Evolutionary conservation across 2,888 invertebrate species (phyloP).

Genomic region (Tryphoninae sp.): DNA sequence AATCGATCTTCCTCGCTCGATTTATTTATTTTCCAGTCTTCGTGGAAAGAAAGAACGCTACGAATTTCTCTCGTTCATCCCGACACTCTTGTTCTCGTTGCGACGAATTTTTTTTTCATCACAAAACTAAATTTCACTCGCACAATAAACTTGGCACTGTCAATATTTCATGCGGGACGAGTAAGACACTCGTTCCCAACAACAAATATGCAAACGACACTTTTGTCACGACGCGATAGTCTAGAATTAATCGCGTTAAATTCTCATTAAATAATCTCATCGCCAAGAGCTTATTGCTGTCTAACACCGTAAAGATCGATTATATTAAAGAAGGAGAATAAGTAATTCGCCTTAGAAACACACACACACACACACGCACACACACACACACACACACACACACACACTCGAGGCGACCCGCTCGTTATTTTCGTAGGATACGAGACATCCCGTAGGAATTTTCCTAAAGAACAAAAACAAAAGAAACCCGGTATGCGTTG

Average conservation of each 20-base stretch:
- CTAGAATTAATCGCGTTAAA: no score
- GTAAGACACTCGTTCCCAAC: slow-evolving; percentile 1
- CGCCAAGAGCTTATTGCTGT: no score
- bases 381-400: no score
- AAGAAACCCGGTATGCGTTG: background rate
- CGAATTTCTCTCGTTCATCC: slow-evolving; percentile 29
- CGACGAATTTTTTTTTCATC: background rate
- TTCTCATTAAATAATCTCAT: no score
- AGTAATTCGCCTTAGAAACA: no score
- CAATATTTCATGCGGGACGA: slow-evolving; percentile 24
- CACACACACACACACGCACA: no score
- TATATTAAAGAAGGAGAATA: no score
- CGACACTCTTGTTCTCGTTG: background rate
- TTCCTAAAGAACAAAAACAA: background rate
- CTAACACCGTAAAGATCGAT: no score
- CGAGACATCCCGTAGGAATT: background rate
- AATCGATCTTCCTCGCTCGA: background rate
- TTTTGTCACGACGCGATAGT: background rate
- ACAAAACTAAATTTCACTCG: slow-evolving; percentile 10
- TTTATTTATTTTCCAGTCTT: slow-evolving; percentile 10
- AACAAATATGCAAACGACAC: background rate
- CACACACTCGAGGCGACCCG: no score
- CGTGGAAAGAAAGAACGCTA: slow-evolving; percentile 25
- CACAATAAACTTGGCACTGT: slow-evolving; percentile 26
- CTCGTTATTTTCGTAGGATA: no score